Evolutionary conservation across 2,113 vertebrate species (phyloP), one percentile per base, ranked within the genome.

Genomic region (Pterophyllum scalare): DNA sequence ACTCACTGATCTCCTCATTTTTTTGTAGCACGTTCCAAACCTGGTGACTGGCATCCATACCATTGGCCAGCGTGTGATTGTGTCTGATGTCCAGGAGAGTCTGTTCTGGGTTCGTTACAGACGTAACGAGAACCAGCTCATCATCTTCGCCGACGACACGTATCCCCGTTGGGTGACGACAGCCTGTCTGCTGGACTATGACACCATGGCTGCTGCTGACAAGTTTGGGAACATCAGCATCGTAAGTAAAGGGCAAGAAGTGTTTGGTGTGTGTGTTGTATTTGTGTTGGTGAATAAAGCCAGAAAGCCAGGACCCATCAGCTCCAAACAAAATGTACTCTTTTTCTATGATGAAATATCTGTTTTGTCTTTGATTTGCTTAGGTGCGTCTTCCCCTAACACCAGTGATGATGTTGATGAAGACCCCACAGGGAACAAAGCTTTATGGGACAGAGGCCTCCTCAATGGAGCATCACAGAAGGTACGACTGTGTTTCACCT

Each of bases 191-290:
- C 96, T 99, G 0, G 98, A 99, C 93, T 99, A 99, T 4, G 98
- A 99, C 86, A 98, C 98, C 1, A 98, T 99, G 94, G 98, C 98
- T 9, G 96, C 97, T 5, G 98, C 98, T 0, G 98, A 99, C 96
- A 99, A 99, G 88, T 99, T 99, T 83, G 98, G 98, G 79, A 99
- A 99, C 94, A 99, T 99, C 89, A 99, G 96, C n/a, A 97, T 99
- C 1, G 96, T 96, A 80, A 91, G 96, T 93, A 38, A 13, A 10
- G 3, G 28, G 9, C 1, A 2, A 7, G 14, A 22, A 24, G 11
- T 28, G 8, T 56, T 64, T 4, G 4, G 1, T 59, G 0, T 33
- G 19, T 35, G 20, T 57, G 5, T 65, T 58, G 54, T 58, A 40
- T 22, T 46, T 46, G 26, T 46, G 40, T 49, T 6, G 43, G 9